Base-by-base conservation (phyloP, 2,888 invertebrate genomes). In the Stenoptilia bipunctidactyla region DNA sequence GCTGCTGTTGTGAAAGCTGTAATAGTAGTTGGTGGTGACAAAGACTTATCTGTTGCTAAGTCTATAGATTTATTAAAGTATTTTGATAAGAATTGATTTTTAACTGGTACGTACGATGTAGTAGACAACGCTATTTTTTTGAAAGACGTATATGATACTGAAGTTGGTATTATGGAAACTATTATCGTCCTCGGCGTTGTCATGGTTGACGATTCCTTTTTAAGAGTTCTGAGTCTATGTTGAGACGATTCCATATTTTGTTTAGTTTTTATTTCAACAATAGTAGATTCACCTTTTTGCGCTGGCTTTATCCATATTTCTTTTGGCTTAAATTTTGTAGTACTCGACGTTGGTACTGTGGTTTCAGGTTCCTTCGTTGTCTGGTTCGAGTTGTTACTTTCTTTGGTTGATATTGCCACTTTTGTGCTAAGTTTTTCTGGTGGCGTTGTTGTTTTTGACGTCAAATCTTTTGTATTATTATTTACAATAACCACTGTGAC, bases 271-370 rank as follows among this genome's bases (percentile, higher is more conserved):
- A 59, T 60, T 50, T 79, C 74, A 45, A 59, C 45, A 36, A 53
- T 48, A 41, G 60, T 44, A 42, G 57, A 58, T 69, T 83, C 82
- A 77, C 83, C 82, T 79, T 83, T 83, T 62, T 79, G 77, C 0
- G 80, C 71, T 34, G 83, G 83, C 49, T 61, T 63, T 52, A 83
- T 83, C 83, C 83, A 83, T 55, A 83, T 83, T 53, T 83, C 83
- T 55, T 83, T 83, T n/a, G 75, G 73, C 46, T 77, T 76, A 15
- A 70, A 68, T 54, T 82, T 83, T 0, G 56, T 44, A 14, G 77
- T 77, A n/a, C 71, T 68, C 12, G 65, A 56, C 35, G 51, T 50
- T 61, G 57, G 72, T 6, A 56, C 45, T 12, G 68, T 67, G 15
- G 63, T 56, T 45, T 76, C 72, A 30, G 58, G 50, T 46, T 65